Evolutionary conservation across 2,888 invertebrate species (phyloP).

Genomic region (Pheosia tremula): DNA sequence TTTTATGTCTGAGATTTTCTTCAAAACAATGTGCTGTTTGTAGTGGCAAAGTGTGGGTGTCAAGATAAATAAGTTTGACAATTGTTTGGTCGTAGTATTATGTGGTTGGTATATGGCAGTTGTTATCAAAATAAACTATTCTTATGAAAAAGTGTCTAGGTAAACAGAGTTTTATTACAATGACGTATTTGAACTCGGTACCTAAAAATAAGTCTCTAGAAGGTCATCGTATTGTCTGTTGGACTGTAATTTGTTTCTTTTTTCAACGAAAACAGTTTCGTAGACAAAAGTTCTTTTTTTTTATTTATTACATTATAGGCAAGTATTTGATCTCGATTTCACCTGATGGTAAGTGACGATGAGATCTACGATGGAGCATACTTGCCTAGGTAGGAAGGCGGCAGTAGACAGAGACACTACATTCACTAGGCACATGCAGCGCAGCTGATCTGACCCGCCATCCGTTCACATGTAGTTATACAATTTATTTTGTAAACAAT

Average conservation of each 20-base stretch:
- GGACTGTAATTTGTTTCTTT: not conserved
- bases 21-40: conserved; percentile 30
- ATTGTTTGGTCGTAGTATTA: conserved; percentile 11
- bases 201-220: not conserved
- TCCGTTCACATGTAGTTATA: too few species aligned
- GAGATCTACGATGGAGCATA: too few species aligned
- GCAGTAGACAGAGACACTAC: too few species aligned
- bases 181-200: not conserved
- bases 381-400: too few species aligned
- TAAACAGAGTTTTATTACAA: not conserved
- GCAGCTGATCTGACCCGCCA: too few species aligned
- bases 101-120: conserved; percentile 1
- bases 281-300: too few species aligned
- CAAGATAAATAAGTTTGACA: conserved; percentile 26
- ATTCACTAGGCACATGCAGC: too few species aligned
- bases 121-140: conserved; percentile 1
- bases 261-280: not conserved
- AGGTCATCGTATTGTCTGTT: not conserved
- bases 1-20: conserved; percentile 29
- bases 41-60: conserved; percentile 13
- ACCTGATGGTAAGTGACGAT: too few species aligned
- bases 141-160: not conserved
- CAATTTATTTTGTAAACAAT: too few species aligned
- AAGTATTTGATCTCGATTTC: too few species aligned
- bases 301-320: too few species aligned